phyloP scores from a whole-genome alignment of 2,888 invertebrate species.

The Pheosia tremula region DNA sequence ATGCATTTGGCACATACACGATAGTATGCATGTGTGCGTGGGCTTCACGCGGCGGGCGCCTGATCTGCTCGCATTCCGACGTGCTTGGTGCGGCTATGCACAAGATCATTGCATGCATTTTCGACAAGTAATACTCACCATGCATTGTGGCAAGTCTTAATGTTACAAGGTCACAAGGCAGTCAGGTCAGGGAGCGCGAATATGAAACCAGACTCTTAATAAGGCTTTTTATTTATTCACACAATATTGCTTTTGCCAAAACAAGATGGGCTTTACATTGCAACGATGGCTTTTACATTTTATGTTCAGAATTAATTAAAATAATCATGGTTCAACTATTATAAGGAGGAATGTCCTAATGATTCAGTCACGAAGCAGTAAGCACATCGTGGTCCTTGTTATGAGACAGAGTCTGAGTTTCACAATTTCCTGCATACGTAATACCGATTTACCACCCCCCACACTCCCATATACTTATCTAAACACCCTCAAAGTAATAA shows the following conservation, averaged over 20 bases:
- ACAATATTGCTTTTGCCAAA: neutral
- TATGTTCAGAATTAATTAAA: no score
- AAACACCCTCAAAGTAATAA: no score
- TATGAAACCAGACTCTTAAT: neutral
- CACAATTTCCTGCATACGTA: no score
- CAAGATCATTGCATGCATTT: slow-evolving; percentile 40
- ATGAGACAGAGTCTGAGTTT: no score
- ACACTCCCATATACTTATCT: no score
- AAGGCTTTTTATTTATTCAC: neutral
- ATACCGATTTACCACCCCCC: no score
- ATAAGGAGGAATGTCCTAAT: no score
- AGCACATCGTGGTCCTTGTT: no score
- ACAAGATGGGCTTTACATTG: no score
- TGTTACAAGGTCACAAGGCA: slow-evolving; percentile 2
- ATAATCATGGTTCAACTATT: no score
- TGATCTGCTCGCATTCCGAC: slow-evolving; percentile 77
- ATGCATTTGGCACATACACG: slow-evolving; percentile 59
- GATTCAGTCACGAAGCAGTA: no score
- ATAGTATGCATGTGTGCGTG: slow-evolving; percentile 44
- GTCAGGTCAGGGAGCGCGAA: neutral
- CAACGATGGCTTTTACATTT: no score
- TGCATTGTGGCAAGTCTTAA: neutral
- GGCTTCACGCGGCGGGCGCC: slow-evolving; percentile 65
- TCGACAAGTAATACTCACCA: slow-evolving; percentile 18
- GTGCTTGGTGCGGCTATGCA: slow-evolving; percentile 50